Conservation (phyloP, 2,113 vertebrate genomes). For the Perca fluviatilis region DNA sequence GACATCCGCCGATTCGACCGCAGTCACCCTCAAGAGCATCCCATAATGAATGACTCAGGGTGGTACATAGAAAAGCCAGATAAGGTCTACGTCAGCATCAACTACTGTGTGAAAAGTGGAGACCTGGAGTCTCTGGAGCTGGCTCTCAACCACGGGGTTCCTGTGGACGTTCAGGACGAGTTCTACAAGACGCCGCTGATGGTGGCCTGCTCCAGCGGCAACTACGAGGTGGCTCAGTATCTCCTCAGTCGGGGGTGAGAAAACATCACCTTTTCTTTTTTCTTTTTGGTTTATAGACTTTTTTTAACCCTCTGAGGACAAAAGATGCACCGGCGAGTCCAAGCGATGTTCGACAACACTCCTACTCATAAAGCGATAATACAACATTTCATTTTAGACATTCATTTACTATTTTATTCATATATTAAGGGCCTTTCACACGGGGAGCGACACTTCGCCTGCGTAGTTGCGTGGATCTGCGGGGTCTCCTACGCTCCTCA, state of each 20-base stretch:
- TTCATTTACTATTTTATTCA: too few species aligned
- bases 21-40: slow-evolving; percentile 86
- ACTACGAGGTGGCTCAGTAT: slow-evolving; percentile 86
- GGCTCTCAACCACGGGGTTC: slow-evolving; percentile 88
- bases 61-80: slow-evolving; percentile 90
- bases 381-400: too few species aligned
- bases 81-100: slow-evolving; percentile 86
- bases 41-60: slow-evolving; percentile 89
- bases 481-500: too few species aligned
- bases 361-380: too few species aligned
- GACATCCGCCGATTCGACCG: slow-evolving; percentile 79
- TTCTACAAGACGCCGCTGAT: slow-evolving; percentile 95
- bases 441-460: too few species aligned
- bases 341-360: too few species aligned
- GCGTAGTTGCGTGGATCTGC: too few species aligned
- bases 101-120: slow-evolving; percentile 86
- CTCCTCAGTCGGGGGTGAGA: slow-evolving; percentile 90
- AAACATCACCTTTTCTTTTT: not conserved
- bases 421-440: too few species aligned
- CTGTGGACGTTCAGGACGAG: slow-evolving; percentile 89
- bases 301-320: too few species aligned
- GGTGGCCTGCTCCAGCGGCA: slow-evolving; percentile 89
- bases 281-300: not conserved
- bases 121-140: slow-evolving; percentile 90
- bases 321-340: too few species aligned